Percentiles rank a stretch among this genome's conserved stretches.
Evolutionary conservation across 2,113 vertebrate species (phyloP).

Genomic region (Petrocephalus microphthalmus): DNA sequence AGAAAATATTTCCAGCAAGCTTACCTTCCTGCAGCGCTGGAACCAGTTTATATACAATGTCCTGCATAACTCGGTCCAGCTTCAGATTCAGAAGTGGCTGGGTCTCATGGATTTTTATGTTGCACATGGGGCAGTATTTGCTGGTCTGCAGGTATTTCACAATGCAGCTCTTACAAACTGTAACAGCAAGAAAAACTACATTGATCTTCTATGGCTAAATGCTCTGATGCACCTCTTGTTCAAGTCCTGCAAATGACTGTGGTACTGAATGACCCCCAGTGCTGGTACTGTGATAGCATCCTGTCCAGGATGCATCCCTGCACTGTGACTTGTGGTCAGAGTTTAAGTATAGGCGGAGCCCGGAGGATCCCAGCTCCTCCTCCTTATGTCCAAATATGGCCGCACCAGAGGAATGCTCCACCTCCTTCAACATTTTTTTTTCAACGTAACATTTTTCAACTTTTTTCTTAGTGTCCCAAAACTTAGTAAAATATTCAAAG

Average conservation of each 20-base stretch:
- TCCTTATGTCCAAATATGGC: too few relatives aligned
- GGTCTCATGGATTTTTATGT: constrained; percentile 98
- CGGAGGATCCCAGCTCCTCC: too few relatives aligned
- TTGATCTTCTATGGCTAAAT: neutral
- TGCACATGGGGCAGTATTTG: constrained; percentile 98
- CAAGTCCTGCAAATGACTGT: neutral
- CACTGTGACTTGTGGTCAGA: neutral
- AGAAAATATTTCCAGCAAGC: constrained; percentile 37
- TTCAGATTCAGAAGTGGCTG: constrained; percentile 95
- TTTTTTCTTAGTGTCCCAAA: neutral
- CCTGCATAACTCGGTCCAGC: constrained; percentile 95
- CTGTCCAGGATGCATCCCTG: neutral
- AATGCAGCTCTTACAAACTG: constrained; percentile 97
- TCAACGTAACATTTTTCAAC: too few relatives aligned
- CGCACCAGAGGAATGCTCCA: neutral
- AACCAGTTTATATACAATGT: constrained; percentile 95
- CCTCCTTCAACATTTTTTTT: neutral
- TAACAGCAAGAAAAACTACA: neutral
- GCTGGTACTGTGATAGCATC: neutral
- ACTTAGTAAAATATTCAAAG: neutral
- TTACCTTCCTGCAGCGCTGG: constrained; percentile 91
- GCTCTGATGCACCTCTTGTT: neutral
- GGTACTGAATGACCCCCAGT: neutral
- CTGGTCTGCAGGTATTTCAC: constrained; percentile 98
- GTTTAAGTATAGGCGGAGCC: neutral